Evolutionary conservation across 2,797 vertebrate genomes (phyloP).

Genomic region (Echiichthys vipera): DNA sequence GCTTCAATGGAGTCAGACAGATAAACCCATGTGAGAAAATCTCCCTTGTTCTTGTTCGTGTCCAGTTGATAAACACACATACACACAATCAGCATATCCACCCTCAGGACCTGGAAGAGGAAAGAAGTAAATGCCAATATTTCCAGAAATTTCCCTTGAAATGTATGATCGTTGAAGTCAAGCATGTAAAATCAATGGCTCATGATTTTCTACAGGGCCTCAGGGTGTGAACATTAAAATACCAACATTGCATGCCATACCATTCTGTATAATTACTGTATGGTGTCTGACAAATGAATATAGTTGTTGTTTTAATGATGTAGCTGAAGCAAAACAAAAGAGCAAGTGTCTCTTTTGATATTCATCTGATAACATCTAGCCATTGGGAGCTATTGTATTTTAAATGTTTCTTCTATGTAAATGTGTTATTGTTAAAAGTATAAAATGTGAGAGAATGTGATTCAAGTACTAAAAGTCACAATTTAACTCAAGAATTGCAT

Average conservation of each 20-base stretch:
- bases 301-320: constrained; percentile 51
- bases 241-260: constrained; percentile 49
- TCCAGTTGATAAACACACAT: constrained; percentile 34
- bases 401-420: constrained; percentile 5
- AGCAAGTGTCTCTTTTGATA: constrained; percentile 42
- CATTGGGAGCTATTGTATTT: constrained; percentile 10
- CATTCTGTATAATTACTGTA: constrained; percentile 51
- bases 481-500: constrained; percentile 47
- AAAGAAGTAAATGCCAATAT: constrained; percentile 83
- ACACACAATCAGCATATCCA: constrained; percentile 18
- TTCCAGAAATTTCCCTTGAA: constrained; percentile 75
- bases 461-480: constrained; percentile 36
- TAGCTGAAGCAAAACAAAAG: constrained; percentile 31
- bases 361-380: constrained; percentile 15
- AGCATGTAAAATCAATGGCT: constrained; percentile 69
- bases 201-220: constrained; percentile 48
- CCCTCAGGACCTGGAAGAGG: constrained; percentile 50
- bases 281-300: constrained; percentile 52
- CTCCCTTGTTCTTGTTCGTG: constrained; percentile 52
- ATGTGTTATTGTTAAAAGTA: constrained; percentile 17
- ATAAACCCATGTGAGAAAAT: constrained; percentile 62
- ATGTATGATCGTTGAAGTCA: constrained; percentile 74
- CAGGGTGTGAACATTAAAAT: constrained; percentile 52
- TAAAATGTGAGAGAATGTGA: constrained; percentile 3
- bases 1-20: constrained; percentile 58